phyloP scores from a whole-genome alignment of 2,113 vertebrate species.

The Chaenocephalus aceratus region DNA sequence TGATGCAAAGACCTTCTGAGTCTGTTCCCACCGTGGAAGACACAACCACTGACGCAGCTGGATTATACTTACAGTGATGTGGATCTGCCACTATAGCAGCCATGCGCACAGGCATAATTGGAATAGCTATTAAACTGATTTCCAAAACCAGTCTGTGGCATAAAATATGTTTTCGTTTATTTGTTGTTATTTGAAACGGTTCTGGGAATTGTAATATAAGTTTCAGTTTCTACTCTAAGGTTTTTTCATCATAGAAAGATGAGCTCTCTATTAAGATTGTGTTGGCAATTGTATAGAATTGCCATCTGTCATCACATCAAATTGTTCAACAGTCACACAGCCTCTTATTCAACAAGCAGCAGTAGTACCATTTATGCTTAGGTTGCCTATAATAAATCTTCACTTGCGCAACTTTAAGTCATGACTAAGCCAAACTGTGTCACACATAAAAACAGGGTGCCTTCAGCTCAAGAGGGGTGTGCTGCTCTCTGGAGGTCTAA shows the following conservation, averaged over 20 bases:
- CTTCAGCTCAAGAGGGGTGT: constrained; percentile 15
- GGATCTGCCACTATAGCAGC: constrained; percentile 18
- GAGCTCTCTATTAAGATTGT: neutral
- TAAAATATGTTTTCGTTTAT: constrained; percentile 6
- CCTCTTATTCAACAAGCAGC: neutral
- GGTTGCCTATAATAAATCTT: constrained; percentile 22
- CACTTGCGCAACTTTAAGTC: neutral
- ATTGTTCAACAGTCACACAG: constrained; percentile 3
- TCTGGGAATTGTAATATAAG: neutral
- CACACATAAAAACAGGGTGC: constrained; percentile 27
- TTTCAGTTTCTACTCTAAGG: neutral
- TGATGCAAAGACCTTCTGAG: constrained; percentile 49
- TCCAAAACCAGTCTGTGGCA: constrained; percentile 1
- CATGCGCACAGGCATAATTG: constrained; percentile 1
- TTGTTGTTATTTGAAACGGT: neutral
- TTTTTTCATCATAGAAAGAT: neutral
- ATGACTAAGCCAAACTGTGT: constrained; percentile 14
- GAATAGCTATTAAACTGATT: constrained; percentile 17
- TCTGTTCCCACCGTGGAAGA: constrained; percentile 14
- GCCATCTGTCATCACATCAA: constrained; percentile 13
- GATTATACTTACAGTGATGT: constrained; percentile 38
- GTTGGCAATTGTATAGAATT: neutral
- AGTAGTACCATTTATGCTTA: neutral
- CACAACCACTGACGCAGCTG: constrained; percentile 63
- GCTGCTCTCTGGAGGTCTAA: constrained; percentile 43